These are phyloP conservation scores for Dufourea novaeangliae DNA, from an alignment of 1,140 invertebrate genomes.

Conservation along the genomic window DNA sequence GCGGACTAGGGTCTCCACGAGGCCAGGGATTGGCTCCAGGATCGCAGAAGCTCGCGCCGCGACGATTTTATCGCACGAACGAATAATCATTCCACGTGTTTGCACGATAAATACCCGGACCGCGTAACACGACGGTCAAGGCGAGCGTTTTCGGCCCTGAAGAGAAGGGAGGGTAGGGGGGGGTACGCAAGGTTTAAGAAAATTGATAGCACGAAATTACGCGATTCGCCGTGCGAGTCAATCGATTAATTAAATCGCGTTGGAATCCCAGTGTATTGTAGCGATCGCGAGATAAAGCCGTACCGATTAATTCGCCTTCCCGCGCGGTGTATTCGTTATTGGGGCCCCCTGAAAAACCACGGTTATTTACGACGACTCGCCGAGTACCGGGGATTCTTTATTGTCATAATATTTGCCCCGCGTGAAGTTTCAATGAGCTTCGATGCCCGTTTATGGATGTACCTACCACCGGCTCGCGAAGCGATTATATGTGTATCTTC, in stretches of 20 bases:
- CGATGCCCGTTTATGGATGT: neutral
- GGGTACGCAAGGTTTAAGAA: slow-evolving; percentile 16
- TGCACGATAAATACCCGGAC: neutral
- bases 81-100: slow-evolving; percentile 19
- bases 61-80: neutral
- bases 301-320: slow-evolving; percentile 27
- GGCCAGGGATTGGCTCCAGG: neutral
- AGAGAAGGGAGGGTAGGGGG: too few species aligned
- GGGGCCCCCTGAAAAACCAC: slow-evolving; percentile 13
- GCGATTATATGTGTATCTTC: too few species aligned
- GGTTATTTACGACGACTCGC: slow-evolving; percentile 1
- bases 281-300: slow-evolving; percentile 39
- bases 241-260: slow-evolving; percentile 50
- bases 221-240: slow-evolving; percentile 43
- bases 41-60: neutral
- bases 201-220: slow-evolving; percentile 47
- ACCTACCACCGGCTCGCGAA: too few species aligned
- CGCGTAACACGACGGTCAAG: neutral
- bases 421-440: neutral
- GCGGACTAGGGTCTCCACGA: neutral
- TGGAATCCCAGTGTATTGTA: slow-evolving; percentile 39
- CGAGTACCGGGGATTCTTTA: neutral
- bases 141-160: slow-evolving; percentile 1
- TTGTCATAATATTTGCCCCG: neutral
- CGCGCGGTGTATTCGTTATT: slow-evolving; percentile 28